Evolutionary conservation across 2,797 vertebrate genomes (phyloP).

Genomic region (Graptemys geographica): DNA sequence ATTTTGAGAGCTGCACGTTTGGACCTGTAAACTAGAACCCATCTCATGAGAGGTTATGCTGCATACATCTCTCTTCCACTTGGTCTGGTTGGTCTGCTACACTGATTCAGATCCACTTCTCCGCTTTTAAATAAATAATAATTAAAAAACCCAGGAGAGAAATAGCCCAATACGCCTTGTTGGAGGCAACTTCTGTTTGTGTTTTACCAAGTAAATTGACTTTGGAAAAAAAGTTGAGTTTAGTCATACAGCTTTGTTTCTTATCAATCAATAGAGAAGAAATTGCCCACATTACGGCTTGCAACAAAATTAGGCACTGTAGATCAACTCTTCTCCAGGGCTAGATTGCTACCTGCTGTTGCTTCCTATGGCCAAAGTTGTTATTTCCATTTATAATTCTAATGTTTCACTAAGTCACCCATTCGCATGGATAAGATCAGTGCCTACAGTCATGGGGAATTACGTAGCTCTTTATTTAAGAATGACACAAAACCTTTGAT

Average conservation of each 20-base stretch:
- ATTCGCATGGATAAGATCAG: conserved; percentile 67
- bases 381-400: conserved; percentile 68
- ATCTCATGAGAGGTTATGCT: background rate
- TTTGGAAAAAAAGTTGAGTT: conserved; percentile 53
- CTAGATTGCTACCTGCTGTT: conserved; percentile 41
- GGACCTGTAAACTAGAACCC: background rate
- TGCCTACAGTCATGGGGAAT: conserved; percentile 55
- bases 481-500: conserved; percentile 71
- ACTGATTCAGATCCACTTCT: background rate
- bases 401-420: conserved; percentile 73
- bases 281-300: conserved; percentile 41
- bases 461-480: conserved; percentile 60
- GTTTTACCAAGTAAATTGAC: conserved; percentile 41
- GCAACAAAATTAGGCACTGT: conserved; percentile 46
- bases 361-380: conserved; percentile 66
- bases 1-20: background rate
- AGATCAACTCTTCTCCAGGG: conserved; percentile 53
- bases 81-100: background rate
- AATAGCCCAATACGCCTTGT: background rate
- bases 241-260: conserved; percentile 62
- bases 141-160: background rate
- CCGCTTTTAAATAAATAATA: conserved; percentile 33
- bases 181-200: conserved; percentile 56
- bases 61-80: background rate
- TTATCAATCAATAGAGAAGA: conserved; percentile 45